Evolutionary conservation across 2,113 vertebrate genomes (phyloP).

Genomic region (Varanus komodoensis): DNA sequence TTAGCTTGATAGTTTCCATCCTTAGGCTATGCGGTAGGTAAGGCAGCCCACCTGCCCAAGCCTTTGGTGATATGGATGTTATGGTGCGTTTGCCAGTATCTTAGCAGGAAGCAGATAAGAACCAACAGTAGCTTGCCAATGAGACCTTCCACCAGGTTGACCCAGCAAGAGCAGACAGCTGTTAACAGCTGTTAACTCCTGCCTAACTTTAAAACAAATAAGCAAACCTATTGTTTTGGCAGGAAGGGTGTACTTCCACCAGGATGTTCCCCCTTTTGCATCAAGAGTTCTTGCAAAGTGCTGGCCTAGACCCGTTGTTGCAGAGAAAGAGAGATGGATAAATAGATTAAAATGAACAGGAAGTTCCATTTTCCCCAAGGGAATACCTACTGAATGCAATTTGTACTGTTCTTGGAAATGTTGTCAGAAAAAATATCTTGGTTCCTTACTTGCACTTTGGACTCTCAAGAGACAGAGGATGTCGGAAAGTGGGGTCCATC

Average conservation of each 20-base stretch:
- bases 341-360: not conserved
- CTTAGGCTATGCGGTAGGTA: not conserved
- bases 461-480: not conserved
- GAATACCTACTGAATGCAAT: slow-evolving; percentile 10
- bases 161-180: not conserved
- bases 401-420: not conserved
- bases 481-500: not conserved
- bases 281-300: not conserved
- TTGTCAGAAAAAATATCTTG: not conserved
- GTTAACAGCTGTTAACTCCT: not conserved
- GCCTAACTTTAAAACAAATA: not conserved
- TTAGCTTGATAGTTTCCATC: not conserved
- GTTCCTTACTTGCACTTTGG: not conserved
- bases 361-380: not conserved
- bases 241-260: not conserved
- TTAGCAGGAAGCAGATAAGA: not conserved
- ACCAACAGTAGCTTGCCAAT: not conserved
- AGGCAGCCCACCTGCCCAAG: not conserved
- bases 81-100: not conserved
- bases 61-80: not conserved
- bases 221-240: not conserved
- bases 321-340: not conserved
- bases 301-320: not conserved
- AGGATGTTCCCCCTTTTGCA: not conserved
- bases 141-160: not conserved